These are phyloP conservation scores for Reticulitermes lucifugus DNA, from an alignment of 2,888 invertebrate species.

Conservation along the genomic window DNA sequence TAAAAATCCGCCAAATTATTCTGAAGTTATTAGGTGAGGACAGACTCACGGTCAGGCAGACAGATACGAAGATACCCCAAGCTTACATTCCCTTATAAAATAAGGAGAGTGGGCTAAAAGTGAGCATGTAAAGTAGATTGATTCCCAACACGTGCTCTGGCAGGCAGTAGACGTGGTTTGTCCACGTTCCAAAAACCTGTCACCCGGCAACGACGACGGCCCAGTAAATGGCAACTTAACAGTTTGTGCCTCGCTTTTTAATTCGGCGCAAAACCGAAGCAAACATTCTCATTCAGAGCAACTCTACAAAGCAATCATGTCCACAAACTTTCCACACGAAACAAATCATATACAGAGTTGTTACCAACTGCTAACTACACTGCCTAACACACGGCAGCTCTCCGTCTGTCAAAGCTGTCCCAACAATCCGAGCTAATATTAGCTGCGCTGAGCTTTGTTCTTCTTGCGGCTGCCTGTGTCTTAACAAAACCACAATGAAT, in stretches of 20 bases:
- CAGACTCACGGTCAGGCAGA: no score
- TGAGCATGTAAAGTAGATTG: constrained; percentile 24
- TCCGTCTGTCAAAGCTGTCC: no score
- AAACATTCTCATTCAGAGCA: not conserved
- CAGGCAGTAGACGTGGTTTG: not conserved
- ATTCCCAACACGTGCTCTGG: constrained; percentile 31
- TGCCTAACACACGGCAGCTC: no score
- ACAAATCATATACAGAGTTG: constrained; percentile 12
- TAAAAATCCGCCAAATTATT: no score
- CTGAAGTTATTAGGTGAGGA: no score
- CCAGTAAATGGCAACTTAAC: constrained; percentile 17
- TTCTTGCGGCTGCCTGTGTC: no score
- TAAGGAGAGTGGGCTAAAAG: not conserved
- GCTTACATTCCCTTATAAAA: no score
- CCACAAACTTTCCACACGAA: not conserved
- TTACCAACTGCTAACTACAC: not conserved
- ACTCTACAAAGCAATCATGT: no score
- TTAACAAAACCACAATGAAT: no score
- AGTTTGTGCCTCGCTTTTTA: not conserved
- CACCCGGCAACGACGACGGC: not conserved
- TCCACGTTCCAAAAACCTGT: constrained; percentile 28
- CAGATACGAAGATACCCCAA: no score
- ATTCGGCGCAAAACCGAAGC: not conserved
- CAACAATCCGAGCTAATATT: no score
- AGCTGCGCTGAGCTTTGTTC: no score